These are phyloP conservation scores for Amphipyra tragopoginis DNA, from an alignment of 2,888 invertebrate genomes.

Conservation along the genomic window DNA sequence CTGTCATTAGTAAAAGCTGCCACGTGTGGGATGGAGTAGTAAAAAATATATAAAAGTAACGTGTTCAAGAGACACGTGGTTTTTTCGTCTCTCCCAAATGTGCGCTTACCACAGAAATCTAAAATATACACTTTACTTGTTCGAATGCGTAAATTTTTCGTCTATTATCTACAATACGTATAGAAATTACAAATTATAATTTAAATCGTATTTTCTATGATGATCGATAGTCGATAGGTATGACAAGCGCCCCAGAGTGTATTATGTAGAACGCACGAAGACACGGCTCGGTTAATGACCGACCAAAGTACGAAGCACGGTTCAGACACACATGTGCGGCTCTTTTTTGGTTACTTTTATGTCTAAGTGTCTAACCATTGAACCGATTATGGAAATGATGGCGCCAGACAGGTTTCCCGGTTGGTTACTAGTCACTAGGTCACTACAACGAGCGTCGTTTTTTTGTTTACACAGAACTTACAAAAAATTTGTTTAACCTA, in stretches of 20 bases:
- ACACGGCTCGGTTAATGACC: constrained; percentile 44
- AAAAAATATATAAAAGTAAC: constrained; percentile 13
- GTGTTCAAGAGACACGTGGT: constrained; percentile 13
- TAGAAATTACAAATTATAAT: constrained; percentile 1
- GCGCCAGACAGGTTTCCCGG: constrained; percentile 22
- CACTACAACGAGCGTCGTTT: constrained; percentile 10
- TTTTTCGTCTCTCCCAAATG: constrained; percentile 1
- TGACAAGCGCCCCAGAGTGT: no score
- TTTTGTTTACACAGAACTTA: constrained; percentile 31
- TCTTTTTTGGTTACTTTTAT: constrained; percentile 24
- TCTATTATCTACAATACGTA: neutral
- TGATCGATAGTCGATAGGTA: neutral
- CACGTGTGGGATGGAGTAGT: constrained; percentile 9
- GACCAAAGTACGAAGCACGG: constrained; percentile 2
- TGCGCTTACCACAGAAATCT: neutral
- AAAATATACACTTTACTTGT: no score
- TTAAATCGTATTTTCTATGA: neutral
- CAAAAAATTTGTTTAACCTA: constrained; percentile 23
- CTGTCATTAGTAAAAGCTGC: constrained; percentile 3
- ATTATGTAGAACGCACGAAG: constrained; percentile 1
- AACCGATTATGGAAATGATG: constrained; percentile 27
- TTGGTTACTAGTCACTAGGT: constrained; percentile 31
- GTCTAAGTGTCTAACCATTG: constrained; percentile 6
- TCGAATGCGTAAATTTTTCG: no score
- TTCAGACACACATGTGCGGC: constrained; percentile 10